Evolutionary conservation across 2,888 invertebrate genomes (phyloP).

Genomic region (Eudemis profundana): DNA sequence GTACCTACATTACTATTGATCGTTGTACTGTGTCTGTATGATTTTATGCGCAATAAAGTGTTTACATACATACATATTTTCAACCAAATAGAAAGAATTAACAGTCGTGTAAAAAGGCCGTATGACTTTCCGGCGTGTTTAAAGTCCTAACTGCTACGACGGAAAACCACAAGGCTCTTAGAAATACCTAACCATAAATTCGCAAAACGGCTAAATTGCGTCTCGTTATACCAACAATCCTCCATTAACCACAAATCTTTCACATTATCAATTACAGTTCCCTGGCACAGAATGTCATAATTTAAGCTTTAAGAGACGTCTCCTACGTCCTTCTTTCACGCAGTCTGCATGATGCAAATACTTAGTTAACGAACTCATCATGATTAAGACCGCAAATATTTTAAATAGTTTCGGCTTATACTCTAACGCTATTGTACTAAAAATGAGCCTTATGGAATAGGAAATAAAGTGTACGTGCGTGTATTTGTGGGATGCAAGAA

Average conservation of each 20-base stretch:
- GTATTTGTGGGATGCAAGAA: conserved; percentile 69
- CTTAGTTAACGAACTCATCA: conserved; percentile 53
- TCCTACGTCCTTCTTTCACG: conserved; percentile 13
- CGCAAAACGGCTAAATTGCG: conserved; percentile 21
- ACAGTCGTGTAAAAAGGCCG: too few relatives aligned
- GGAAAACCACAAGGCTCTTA: background rate
- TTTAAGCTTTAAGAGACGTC: background rate
- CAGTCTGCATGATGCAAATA: conserved; percentile 29
- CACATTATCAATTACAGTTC: conserved; percentile 8
- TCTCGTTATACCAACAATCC: conserved; percentile 17
- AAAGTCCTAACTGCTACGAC: too few relatives aligned
- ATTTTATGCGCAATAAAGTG: too few relatives aligned
- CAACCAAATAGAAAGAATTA: too few relatives aligned
- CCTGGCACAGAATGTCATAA: background rate
- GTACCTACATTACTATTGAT: too few relatives aligned
- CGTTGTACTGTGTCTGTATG: too few relatives aligned
- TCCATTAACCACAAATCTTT: conserved; percentile 30
- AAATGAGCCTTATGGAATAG: conserved; percentile 68
- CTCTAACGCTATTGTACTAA: conserved; percentile 13
- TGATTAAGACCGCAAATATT: conserved; percentile 58
- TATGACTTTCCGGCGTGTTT: too few relatives aligned
- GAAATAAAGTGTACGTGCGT: conserved; percentile 73
- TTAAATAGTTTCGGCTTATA: conserved; percentile 36
- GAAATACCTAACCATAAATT: conserved; percentile 6
- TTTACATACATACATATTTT: too few relatives aligned